phyloP scores from a whole-genome alignment of 2,888 invertebrate species.

The Onchidella celtica region DNA sequence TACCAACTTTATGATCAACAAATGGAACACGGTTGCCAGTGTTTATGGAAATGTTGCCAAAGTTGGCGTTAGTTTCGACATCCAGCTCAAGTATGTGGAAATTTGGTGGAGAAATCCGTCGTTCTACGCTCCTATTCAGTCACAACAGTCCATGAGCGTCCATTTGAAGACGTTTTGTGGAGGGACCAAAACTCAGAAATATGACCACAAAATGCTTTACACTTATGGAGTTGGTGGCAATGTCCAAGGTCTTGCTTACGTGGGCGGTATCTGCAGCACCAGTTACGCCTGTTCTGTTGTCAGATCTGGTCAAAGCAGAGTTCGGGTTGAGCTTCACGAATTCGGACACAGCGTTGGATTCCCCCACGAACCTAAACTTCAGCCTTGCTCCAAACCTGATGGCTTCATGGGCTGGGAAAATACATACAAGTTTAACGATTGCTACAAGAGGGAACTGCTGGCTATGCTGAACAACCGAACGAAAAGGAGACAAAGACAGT shows the following conservation, averaged over 20 bases:
- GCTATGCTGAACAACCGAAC: neutral
- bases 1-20: neutral
- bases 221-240: neutral
- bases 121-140: neutral
- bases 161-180: neutral
- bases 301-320: neutral
- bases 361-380: neutral
- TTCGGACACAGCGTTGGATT: neutral
- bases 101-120: neutral
- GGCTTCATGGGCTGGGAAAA: neutral
- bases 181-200: neutral
- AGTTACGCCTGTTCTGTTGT: neutral
- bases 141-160: neutral
- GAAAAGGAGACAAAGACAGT: too few relatives aligned
- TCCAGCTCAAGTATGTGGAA: slow-evolving; percentile 6
- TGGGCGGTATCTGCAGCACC: neutral
- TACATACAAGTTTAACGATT: neutral
- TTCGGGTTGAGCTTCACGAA: neutral
- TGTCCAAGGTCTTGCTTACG: neutral
- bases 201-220: neutral
- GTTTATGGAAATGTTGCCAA: neutral
- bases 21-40: neutral
- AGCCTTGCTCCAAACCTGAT: neutral
- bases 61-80: neutral
- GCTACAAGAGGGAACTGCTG: neutral